Evolutionary conservation across 1,140 invertebrate genomes (phyloP).

Genomic region (Pemphigus obesinymphae): DNA sequence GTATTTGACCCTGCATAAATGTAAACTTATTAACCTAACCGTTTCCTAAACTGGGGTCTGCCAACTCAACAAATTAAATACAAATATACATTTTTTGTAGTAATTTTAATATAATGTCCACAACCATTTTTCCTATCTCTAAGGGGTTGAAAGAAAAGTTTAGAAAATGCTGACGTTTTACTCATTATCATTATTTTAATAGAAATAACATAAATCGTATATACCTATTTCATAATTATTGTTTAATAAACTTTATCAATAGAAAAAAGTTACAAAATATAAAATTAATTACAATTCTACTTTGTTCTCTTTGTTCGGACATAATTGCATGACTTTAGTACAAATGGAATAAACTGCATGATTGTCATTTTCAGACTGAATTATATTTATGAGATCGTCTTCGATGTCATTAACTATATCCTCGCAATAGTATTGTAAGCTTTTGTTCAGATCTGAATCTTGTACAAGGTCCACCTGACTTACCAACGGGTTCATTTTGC

Average conservation of each 20-base stretch:
- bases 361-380: slow-evolving; percentile 47
- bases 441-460: slow-evolving; percentile 75
- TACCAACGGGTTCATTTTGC: slow-evolving; percentile 68
- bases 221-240: too few relatives aligned
- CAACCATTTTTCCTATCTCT: too few relatives aligned
- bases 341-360: slow-evolving; percentile 43
- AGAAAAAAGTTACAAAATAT: background rate
- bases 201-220: too few relatives aligned
- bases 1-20: too few relatives aligned
- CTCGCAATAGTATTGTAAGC: slow-evolving; percentile 68
- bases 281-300: background rate
- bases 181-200: too few relatives aligned
- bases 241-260: background rate
- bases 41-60: too few relatives aligned
- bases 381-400: slow-evolving; percentile 55
- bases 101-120: too few relatives aligned
- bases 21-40: too few relatives aligned
- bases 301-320: slow-evolving; percentile 16
- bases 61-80: too few relatives aligned
- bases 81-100: too few relatives aligned
- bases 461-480: slow-evolving; percentile 69
- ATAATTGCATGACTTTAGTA: slow-evolving; percentile 2
- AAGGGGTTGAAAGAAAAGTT: too few relatives aligned
- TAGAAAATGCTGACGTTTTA: too few relatives aligned
- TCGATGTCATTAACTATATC: slow-evolving; percentile 59